Conservation (phyloP, 2,113 vertebrate species). For the Festucalex cinctus region DNA sequence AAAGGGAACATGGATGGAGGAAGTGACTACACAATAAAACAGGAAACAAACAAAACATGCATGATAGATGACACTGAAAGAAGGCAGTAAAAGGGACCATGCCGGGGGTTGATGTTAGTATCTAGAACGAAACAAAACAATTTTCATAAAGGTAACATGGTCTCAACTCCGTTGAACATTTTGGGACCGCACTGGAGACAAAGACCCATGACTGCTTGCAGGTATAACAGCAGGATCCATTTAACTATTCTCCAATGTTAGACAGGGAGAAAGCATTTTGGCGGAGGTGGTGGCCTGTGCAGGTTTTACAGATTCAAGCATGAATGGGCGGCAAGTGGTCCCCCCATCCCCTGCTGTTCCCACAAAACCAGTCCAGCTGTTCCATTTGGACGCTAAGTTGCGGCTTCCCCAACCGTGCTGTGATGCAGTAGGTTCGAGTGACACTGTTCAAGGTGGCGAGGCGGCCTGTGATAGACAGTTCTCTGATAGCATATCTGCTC, state of each 20-base stretch:
- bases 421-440: not conserved
- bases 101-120: too few species aligned
- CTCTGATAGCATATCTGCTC: slow-evolving; percentile 61
- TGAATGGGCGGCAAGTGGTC: not conserved
- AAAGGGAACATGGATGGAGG: not conserved
- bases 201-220: not conserved
- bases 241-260: not conserved
- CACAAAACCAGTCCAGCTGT: slow-evolving; percentile 3
- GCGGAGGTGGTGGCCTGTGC: not conserved
- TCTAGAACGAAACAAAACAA: not conserved
- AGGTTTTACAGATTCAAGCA: not conserved
- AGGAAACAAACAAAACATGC: slow-evolving; percentile 1
- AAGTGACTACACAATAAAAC: not conserved
- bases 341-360: not conserved
- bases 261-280: not conserved
- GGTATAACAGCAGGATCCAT: not conserved
- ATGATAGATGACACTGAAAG: not conserved
- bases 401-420: not conserved
- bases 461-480: not conserved
- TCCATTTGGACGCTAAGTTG: not conserved
- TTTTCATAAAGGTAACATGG: not conserved
- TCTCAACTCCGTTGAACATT: not conserved
- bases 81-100: not conserved
- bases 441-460: not conserved
- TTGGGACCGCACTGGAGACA: not conserved